Evolutionary conservation across 92 coral and sea anemone species (phyloP).

Genomic region (Parazoanthus atlanticus): DNA sequence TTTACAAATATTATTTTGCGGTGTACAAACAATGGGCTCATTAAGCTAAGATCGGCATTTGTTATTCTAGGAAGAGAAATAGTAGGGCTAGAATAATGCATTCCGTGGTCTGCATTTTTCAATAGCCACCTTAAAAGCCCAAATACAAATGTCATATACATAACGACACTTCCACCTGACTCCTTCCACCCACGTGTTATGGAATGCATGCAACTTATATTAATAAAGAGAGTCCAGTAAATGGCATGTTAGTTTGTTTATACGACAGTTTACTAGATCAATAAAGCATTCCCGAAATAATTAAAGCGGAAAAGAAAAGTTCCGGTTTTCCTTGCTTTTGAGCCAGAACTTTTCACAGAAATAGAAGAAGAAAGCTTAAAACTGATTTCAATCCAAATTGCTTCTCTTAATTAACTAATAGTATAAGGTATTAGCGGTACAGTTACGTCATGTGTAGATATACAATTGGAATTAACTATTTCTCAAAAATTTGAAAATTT

Average conservation of each 20-base stretch:
- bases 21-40: not conserved
- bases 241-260: not conserved
- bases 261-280: not conserved
- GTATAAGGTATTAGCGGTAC: not conserved
- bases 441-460: no score
- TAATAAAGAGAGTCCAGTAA: not conserved
- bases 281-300: not conserved
- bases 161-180: not conserved
- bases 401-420: not conserved
- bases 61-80: not conserved
- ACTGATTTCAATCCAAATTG: not conserved
- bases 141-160: not conserved
- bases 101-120: not conserved
- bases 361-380: not conserved
- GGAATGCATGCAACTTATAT: conserved; percentile 1
- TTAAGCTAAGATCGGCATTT: not conserved
- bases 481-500: not conserved
- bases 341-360: not conserved
- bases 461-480: not conserved
- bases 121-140: not conserved
- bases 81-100: not conserved
- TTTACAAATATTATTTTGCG: not conserved
- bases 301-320: not conserved
- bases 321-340: not conserved
- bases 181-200: not conserved